Percentiles rank a stretch among this genome's conserved stretches.
phyloP scores from a whole-genome alignment of 2,113 vertebrate genomes.

The Reinhardtius hippoglossoides region DNA sequence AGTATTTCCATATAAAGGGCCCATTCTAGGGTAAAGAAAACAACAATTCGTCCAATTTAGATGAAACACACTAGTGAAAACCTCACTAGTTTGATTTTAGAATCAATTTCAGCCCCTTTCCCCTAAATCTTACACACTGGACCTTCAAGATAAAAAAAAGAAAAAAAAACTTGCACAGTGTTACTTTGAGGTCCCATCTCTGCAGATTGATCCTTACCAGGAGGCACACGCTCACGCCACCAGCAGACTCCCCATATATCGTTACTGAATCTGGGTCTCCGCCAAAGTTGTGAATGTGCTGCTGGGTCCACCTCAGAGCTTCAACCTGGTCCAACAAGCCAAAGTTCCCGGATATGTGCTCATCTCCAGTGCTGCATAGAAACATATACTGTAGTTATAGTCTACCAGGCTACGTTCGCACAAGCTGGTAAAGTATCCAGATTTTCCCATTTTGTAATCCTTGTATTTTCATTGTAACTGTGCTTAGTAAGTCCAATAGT shows the following conservation, averaged over 20 bases:
- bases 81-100: too few relatives aligned
- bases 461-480: background rate
- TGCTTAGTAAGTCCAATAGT: background rate
- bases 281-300: conserved; percentile 89
- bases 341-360: conserved; percentile 87
- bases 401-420: background rate
- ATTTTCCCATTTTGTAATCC: background rate
- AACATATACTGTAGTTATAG: background rate
- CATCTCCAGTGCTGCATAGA: conserved; percentile 87
- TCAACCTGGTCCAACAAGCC: conserved; percentile 90
- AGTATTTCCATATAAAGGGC: too few relatives aligned
- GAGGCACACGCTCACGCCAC: conserved; percentile 86
- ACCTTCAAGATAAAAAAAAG: too few relatives aligned
- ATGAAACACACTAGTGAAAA: too few relatives aligned
- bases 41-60: too few relatives aligned
- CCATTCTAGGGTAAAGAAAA: too few relatives aligned
- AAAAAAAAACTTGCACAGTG: background rate
- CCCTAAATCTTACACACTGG: too few relatives aligned
- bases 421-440: background rate
- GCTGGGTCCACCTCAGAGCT: conserved; percentile 88
- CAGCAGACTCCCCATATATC: conserved; percentile 90
- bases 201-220: conserved; percentile 76
- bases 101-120: too few relatives aligned
- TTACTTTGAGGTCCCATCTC: background rate
- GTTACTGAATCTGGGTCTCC: conserved; percentile 88